A percentile compares a stretch with the other conserved stretches of the same genome.
phyloP scores from a whole-genome alignment of 2,113 vertebrate genomes.

The Larimichthys crocea region DNA sequence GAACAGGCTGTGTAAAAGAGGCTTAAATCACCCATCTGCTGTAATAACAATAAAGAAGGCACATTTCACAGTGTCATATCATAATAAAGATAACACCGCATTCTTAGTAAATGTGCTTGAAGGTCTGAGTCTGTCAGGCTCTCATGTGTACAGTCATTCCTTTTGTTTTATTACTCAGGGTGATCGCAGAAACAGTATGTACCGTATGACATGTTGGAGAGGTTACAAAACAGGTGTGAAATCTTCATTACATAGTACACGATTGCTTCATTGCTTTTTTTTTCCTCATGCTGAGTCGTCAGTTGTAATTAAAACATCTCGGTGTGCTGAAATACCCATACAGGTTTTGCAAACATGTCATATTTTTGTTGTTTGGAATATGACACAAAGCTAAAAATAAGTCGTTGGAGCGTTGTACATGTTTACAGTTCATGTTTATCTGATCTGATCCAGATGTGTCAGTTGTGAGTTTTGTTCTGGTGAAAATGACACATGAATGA shows the following conservation, averaged over 20 bases:
- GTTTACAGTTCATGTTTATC: not conserved
- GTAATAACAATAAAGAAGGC: not conserved
- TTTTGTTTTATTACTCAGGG: not conserved
- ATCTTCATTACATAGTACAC: not conserved
- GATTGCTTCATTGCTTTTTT: slow-evolving; percentile 22
- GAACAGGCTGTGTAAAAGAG: too few relatives aligned
- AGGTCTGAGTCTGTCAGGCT: slow-evolving; percentile 7
- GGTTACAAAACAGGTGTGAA: not conserved
- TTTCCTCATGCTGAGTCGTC: not conserved
- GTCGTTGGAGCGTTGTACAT: not conserved
- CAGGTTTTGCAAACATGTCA: not conserved
- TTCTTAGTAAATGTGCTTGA: slow-evolving; percentile 22
- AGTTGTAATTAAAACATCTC: not conserved
- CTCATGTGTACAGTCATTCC: not conserved
- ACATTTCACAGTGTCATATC: slow-evolving; percentile 3
- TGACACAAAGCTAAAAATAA: not conserved
- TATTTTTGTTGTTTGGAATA: not conserved
- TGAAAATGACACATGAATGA: slow-evolving; percentile 19
- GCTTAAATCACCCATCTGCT: not conserved
- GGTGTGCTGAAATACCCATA: slow-evolving; percentile 12
- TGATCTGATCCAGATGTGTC: not conserved
- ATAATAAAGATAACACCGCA: not conserved
- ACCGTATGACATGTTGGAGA: not conserved
- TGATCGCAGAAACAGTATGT: not conserved
- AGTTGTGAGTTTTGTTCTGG: not conserved